These are phyloP conservation scores for Pherbina coryleti DNA, from an alignment of 2,888 invertebrate species.

Conservation along the genomic window DNA sequence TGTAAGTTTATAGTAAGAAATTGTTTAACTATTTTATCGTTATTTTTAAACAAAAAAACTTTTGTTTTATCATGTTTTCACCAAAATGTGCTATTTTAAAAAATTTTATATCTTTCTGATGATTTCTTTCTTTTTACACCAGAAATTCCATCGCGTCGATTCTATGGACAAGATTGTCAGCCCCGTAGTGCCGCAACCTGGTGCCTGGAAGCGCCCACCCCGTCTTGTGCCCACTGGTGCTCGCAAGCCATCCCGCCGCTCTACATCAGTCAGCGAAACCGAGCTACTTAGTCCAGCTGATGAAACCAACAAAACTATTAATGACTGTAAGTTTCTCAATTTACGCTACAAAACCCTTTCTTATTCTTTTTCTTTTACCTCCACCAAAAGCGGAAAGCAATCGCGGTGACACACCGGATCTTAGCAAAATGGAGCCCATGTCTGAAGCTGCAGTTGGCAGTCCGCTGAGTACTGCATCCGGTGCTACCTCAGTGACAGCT, in stretches of 20 bases:
- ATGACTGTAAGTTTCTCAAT: slow-evolving; percentile 55
- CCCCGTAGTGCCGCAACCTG: slow-evolving; percentile 91
- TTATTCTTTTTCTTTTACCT: background rate
- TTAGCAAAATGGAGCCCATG: slow-evolving; percentile 48
- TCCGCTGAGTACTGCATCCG: slow-evolving; percentile 60
- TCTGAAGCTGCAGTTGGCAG: slow-evolving; percentile 56
- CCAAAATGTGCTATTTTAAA: too few relatives aligned
- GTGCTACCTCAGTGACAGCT: slow-evolving; percentile 53
- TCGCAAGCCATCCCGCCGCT: slow-evolving; percentile 62
- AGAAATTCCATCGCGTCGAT: slow-evolving; percentile 76
- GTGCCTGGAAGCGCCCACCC: slow-evolving; percentile 80
- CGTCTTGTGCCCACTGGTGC: slow-evolving; percentile 65
- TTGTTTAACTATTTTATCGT: too few relatives aligned
- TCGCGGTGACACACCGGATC: slow-evolving; percentile 63
- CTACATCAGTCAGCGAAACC: slow-evolving; percentile 72
- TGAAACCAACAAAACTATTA: slow-evolving; percentile 56
- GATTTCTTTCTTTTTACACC: background rate
- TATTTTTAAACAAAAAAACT: too few relatives aligned
- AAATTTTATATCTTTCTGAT: too few relatives aligned
- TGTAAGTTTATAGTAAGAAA: too few relatives aligned
- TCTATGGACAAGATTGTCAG: slow-evolving; percentile 91
- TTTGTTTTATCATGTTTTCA: too few relatives aligned
- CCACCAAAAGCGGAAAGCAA: slow-evolving; percentile 57
- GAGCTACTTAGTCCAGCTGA: slow-evolving; percentile 68
- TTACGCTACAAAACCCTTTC: background rate